These are phyloP conservation scores for Ophioninae sp. DNA, from an alignment of 2,888 invertebrate species.

Conservation along the genomic window DNA sequence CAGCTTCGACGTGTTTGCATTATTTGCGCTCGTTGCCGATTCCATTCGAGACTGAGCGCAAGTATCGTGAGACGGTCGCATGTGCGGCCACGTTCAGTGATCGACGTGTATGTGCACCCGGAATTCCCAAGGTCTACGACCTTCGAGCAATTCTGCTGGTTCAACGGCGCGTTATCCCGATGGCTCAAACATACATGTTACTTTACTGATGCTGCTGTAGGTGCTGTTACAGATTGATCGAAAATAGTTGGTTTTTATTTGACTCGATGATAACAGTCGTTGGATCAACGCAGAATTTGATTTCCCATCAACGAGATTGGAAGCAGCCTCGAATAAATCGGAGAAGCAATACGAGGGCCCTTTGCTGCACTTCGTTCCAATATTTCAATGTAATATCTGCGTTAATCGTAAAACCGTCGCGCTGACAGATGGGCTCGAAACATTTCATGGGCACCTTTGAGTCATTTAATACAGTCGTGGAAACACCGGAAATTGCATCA, in stretches of 20 bases:
- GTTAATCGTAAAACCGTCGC: conserved; percentile 1
- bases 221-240: background rate
- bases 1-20: conserved; percentile 29
- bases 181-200: background rate
- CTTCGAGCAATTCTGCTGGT: conserved; percentile 61
- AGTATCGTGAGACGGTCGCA: conserved; percentile 29
- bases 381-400: background rate
- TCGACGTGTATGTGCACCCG: conserved; percentile 28
- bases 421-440: background rate
- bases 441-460: background rate
- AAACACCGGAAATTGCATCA: conserved; percentile 26
- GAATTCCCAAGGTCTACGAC: conserved; percentile 64
- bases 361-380: background rate
- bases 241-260: background rate
- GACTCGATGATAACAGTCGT: background rate
- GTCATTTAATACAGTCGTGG: conserved; percentile 2
- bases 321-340: background rate
- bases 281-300: background rate
- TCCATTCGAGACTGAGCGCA: conserved; percentile 41
- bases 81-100: conserved; percentile 54
- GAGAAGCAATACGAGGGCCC: background rate
- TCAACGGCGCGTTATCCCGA: conserved; percentile 8
- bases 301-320: background rate
- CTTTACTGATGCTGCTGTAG: background rate
- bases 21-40: conserved; percentile 39